These are phyloP conservation scores for Solen grandis DNA, from an alignment of 1,140 invertebrate species.

Conservation along the genomic window DNA sequence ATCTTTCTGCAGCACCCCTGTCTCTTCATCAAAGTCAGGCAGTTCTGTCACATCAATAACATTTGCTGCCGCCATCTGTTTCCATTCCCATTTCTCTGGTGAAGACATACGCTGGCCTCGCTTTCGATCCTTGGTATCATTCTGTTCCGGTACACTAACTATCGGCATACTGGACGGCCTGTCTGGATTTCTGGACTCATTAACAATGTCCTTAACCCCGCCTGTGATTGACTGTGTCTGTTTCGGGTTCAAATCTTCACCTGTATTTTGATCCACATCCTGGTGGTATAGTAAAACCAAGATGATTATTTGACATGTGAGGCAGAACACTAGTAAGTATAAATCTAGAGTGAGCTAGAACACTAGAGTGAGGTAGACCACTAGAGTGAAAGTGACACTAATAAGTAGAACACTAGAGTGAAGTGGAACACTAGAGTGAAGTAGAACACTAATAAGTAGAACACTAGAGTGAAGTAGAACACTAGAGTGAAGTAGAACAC, in stretches of 20 bases:
- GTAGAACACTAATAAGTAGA: no score
- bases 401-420: no score
- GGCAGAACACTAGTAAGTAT: no score
- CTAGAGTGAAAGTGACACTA: no score
- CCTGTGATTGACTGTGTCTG: conserved; percentile 64
- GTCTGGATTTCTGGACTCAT: conserved; percentile 80
- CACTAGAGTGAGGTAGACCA: no score
- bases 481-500: no score
- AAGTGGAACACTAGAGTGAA: no score
- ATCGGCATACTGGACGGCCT: conserved; percentile 75
- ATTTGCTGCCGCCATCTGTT: conserved; percentile 92
- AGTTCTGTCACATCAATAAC: conserved; percentile 81
- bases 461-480: no score
- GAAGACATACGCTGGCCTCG: conserved; percentile 94
- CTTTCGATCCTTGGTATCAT: conserved; percentile 91
- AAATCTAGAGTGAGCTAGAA: no score
- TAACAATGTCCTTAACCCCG: conserved; percentile 66
- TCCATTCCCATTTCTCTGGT: conserved; percentile 91
- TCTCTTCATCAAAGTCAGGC: conserved; percentile 83
- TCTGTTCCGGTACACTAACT: conserved; percentile 73
- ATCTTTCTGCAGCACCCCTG: conserved; percentile 81
- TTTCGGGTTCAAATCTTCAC: conserved; percentile 95
- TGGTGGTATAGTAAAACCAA: conserved; percentile 61
- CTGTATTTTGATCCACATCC: conserved; percentile 97
- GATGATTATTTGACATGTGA: no score